Percentiles rank a stretch among this genome's conserved stretches.
These are phyloP conservation scores for Actinostola sp. DNA, from an alignment of 92 coral and sea anemone genomes.

Conservation along the genomic window DNA sequence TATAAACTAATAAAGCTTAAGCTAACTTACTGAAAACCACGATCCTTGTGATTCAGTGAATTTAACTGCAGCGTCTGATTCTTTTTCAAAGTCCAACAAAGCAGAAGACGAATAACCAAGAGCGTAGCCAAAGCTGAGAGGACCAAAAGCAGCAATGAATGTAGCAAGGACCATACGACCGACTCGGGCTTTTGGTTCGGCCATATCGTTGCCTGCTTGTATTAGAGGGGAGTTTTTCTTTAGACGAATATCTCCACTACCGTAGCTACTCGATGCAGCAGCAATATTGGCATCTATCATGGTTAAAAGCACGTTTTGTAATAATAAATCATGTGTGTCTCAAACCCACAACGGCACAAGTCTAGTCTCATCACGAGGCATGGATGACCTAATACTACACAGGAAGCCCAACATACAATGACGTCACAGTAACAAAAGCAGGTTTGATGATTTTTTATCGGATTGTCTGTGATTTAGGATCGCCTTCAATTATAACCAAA, in stretches of 20 bases:
- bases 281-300: slow-evolving; percentile 6
- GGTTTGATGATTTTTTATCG: too few relatives aligned
- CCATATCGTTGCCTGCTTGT: slow-evolving; percentile 8
- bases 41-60: slow-evolving; percentile 54
- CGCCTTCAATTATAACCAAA: too few relatives aligned
- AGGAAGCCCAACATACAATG: slow-evolving; percentile 10
- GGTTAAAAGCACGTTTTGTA: too few relatives aligned
- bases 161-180: slow-evolving; percentile 65
- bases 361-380: background rate
- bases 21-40: slow-evolving; percentile 75
- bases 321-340: background rate
- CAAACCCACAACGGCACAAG: background rate
- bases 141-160: slow-evolving; percentile 71
- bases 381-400: slow-evolving; percentile 8
- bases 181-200: slow-evolving; percentile 22
- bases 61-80: slow-evolving; percentile 11
- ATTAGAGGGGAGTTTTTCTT: background rate
- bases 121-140: slow-evolving; percentile 80
- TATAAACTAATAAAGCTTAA: background rate
- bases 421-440: too few relatives aligned
- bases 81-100: slow-evolving; percentile 53
- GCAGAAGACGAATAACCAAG: slow-evolving; percentile 89
- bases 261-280: slow-evolving; percentile 3
- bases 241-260: background rate
- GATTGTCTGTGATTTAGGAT: too few relatives aligned